Evolutionary conservation across 2,888 invertebrate genomes (phyloP).

Genomic region (Mactromeris polynyma): DNA sequence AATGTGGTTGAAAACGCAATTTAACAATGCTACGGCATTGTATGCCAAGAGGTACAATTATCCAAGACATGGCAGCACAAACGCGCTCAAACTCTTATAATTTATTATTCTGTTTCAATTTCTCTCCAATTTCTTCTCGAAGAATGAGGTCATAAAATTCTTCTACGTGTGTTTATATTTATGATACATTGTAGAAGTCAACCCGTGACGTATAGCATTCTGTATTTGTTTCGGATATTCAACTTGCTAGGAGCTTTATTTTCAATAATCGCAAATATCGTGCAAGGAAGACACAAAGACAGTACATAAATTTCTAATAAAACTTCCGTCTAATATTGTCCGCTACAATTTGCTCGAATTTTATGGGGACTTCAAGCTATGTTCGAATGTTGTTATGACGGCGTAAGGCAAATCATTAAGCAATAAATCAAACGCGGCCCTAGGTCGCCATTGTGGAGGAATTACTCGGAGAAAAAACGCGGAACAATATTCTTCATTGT

Average conservation of each 20-base stretch:
- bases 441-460: conserved; percentile 35
- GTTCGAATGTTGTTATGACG: conserved; percentile 37
- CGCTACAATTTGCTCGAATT: conserved; percentile 36
- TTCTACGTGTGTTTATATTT: not conserved
- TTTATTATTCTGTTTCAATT: too few species aligned
- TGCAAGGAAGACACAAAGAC: not conserved
- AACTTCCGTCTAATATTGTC: not conserved
- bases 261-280: not conserved
- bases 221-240: not conserved
- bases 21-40: too few species aligned
- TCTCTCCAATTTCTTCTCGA: too few species aligned
- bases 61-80: too few species aligned
- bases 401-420: conserved; percentile 49
- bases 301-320: conserved; percentile 22
- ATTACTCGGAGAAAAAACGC: conserved; percentile 41
- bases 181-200: not conserved
- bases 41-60: too few species aligned
- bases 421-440: conserved; percentile 46
- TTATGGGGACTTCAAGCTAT: conserved; percentile 39
- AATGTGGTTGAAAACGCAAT: too few species aligned
- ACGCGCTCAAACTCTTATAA: not conserved
- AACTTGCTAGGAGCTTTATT: not conserved
- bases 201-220: not conserved
- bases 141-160: not conserved
- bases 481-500: conserved; percentile 47